These are phyloP conservation scores for Acipenser transmontanus DNA, from an alignment of 2,797 vertebrate genomes.

Conservation along the genomic window DNA sequence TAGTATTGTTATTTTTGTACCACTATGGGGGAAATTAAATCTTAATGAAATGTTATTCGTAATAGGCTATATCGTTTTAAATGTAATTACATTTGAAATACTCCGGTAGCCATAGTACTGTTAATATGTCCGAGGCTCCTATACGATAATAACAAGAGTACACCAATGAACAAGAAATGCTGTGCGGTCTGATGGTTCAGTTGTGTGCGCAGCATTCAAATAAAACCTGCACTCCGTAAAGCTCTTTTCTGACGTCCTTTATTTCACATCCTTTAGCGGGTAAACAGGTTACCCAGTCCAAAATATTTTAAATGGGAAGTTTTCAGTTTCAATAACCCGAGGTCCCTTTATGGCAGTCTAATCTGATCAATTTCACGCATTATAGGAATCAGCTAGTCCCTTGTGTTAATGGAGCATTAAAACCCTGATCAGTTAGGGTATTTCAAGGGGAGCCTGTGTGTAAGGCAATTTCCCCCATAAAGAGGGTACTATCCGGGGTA, in stretches of 20 bases:
- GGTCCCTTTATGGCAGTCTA: slow-evolving; percentile 47
- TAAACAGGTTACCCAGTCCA: slow-evolving; percentile 26
- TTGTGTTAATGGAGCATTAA: slow-evolving; percentile 57
- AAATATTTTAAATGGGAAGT: slow-evolving; percentile 32
- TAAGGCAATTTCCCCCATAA: slow-evolving; percentile 32
- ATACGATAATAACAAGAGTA: too few relatives aligned
- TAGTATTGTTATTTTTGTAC: too few relatives aligned
- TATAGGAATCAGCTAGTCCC: slow-evolving; percentile 43
- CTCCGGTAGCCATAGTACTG: too few relatives aligned
- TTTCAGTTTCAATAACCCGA: slow-evolving; percentile 43
- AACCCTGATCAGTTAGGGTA: slow-evolving; percentile 41
- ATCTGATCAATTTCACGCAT: slow-evolving; percentile 72
- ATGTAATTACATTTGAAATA: too few relatives aligned
- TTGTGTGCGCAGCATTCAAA: too few relatives aligned
- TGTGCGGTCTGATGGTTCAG: too few relatives aligned
- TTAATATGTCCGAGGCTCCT: too few relatives aligned
- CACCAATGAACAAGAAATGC: too few relatives aligned
- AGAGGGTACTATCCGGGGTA: not conserved
- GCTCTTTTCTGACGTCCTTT: slow-evolving; percentile 37
- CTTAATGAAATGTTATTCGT: too few relatives aligned
- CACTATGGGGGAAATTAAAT: too few relatives aligned
- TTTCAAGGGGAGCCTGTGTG: slow-evolving; percentile 26
- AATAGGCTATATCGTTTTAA: too few relatives aligned
- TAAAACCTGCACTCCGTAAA: not conserved
- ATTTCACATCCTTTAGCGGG: slow-evolving; percentile 28